Evolutionary conservation across 2,888 invertebrate genomes (phyloP).

Genomic region (Tupiocoris notatus): DNA sequence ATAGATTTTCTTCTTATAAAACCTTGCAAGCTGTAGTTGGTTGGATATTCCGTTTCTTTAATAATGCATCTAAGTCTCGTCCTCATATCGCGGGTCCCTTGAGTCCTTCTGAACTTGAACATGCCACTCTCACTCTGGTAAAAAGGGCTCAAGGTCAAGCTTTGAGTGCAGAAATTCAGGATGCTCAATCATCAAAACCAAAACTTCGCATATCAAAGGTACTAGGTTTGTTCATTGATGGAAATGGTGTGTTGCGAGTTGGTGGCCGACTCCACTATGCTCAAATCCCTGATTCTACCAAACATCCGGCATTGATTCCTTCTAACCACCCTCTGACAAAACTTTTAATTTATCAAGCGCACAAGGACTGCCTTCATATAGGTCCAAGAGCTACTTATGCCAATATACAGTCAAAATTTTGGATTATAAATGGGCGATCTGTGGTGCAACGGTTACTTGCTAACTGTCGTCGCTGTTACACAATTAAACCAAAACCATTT

Average conservation of each 20-base stretch:
- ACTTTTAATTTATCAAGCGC: background rate
- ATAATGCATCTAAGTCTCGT: background rate
- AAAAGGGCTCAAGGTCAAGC: background rate
- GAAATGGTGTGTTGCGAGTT: background rate
- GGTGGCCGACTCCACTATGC: background rate
- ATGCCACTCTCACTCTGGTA: background rate
- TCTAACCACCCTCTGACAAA: background rate
- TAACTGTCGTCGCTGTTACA: slow-evolving; percentile 10
- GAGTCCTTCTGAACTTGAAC: background rate
- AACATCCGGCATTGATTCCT: slow-evolving; percentile 6
- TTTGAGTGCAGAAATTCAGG: background rate
- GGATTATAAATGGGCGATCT: background rate
- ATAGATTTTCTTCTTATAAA: background rate
- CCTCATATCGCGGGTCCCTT: background rate
- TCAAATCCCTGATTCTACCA: background rate
- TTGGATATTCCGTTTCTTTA: background rate
- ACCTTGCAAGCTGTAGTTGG: background rate
- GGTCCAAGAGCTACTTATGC: background rate
- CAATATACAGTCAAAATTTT: background rate
- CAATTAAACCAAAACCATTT: background rate
- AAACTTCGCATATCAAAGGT: background rate
- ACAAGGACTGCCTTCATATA: background rate
- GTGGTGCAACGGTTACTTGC: background rate
- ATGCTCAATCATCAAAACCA: background rate
- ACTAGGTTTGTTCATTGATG: background rate